Base-by-base conservation (phyloP, 1,140 invertebrate species). In the Pissodes strobi region DNA sequence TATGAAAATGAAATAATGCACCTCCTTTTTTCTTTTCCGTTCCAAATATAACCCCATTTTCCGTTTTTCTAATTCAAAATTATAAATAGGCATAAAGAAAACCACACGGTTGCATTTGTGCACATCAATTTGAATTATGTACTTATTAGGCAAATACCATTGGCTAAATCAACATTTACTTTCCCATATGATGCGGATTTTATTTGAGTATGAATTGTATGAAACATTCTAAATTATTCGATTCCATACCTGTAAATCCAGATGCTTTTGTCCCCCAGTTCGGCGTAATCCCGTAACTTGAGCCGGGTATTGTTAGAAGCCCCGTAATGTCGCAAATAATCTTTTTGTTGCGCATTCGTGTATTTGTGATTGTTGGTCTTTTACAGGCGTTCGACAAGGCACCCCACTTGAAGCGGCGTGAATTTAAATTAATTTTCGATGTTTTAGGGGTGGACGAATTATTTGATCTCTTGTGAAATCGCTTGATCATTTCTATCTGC, bases 291-390 rank as follows among this genome's bases (percentile, higher is more conserved):
- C 56, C 21, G 57, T 49, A 60, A 60, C 45, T 22, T 17, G 57
- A 60, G 6, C 57, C 23, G 17, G 17, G 15, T 45, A 45, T 60
- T 60, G 57, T 60, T 51, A 25, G 41, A 22, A 48, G 27, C 43
- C 57, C 48, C 18, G 57, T 60, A 60, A 60, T 60, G 57, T 60
- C 45, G 57, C 57, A 60, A 60, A 60, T 60, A 60, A 48, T 60
- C 48, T 48, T 41, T 49, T 60, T 60, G 57, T 60, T 21, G 55
- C n/a, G 22, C 25, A 27, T 37, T 58, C 39, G 17, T 41, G 18
- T 25, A 48, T 18, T 19, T 48, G 55, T 19, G 25, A 25, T 45
- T 58, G 45, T 49, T 60, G 43, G 34, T 48, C 57, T 60, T 60
- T 60, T 60, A 49, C 57, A 41, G 45, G 27, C 43, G 45, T 37